Conservation (phyloP, 1,140 invertebrate species). For the Ceratina australensis region DNA sequence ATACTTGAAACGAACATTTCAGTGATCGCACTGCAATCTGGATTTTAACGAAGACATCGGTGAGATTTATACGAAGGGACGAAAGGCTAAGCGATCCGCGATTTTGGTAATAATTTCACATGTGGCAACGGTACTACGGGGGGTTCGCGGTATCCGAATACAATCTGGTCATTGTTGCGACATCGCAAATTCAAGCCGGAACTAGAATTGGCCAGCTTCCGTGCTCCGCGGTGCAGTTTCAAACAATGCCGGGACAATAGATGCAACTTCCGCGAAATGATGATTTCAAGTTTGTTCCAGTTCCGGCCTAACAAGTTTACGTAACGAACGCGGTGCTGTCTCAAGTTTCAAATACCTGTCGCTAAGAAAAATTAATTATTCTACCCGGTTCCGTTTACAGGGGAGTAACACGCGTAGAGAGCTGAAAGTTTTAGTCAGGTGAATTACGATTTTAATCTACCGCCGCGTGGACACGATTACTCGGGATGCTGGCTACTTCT, state of each 20-base stretch:
- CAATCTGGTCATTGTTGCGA: constrained; percentile 43
- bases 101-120: not conserved
- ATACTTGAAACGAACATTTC: too few species aligned
- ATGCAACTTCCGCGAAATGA: constrained; percentile 26
- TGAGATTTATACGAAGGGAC: too few species aligned
- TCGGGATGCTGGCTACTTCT: constrained; percentile 61
- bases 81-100: not conserved
- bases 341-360: not conserved
- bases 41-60: too few species aligned
- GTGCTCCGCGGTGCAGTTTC: constrained; percentile 26
- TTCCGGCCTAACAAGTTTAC: constrained; percentile 1
- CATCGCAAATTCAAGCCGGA: constrained; percentile 45
- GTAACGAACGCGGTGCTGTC: not conserved
- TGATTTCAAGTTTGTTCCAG: constrained; percentile 17
- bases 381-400: too few species aligned
- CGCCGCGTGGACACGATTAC: too few species aligned
- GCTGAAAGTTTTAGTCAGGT: too few species aligned
- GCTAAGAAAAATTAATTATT: not conserved
- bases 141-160: not conserved
- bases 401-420: too few species aligned
- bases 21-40: too few species aligned
- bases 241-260: constrained; percentile 45
- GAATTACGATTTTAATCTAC: not conserved
- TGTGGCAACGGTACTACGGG: too few species aligned
- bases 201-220: constrained; percentile 43